A percentile compares a stretch with the other conserved stretches of the same genome.
Evolutionary conservation across 2,113 vertebrate genomes (phyloP).

Genomic region (Fregetta grallaria): DNA sequence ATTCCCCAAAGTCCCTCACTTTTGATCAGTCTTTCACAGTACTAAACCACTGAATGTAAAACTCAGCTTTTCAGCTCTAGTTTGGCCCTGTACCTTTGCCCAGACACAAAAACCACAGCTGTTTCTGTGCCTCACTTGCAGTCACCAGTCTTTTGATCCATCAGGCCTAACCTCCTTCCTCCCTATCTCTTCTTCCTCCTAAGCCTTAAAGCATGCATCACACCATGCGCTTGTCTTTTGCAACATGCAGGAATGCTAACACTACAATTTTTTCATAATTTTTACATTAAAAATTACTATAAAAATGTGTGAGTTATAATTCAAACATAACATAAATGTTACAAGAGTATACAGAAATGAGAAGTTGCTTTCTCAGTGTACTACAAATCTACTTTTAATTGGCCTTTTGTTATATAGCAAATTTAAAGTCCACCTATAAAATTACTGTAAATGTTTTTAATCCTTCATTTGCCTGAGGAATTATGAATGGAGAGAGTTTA

Average conservation of each 20-base stretch:
- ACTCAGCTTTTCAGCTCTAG: not conserved
- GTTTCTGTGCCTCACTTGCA: not conserved
- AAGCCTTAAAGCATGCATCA: not conserved
- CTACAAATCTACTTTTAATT: not conserved
- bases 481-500: not conserved
- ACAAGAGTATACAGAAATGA: not conserved
- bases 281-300: not conserved
- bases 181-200: not conserved
- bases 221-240: not conserved
- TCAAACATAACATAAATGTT: not conserved
- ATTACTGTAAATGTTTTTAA: not conserved
- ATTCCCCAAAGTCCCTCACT: fast-evolving
- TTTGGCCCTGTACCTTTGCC: not conserved
- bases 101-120: not conserved
- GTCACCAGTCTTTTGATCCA: not conserved
- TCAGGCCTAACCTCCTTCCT: not conserved
- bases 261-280: not conserved
- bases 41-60: not conserved
- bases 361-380: not conserved
- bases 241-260: not conserved
- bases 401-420: not conserved
- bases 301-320: not conserved
- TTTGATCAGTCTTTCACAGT: not conserved
- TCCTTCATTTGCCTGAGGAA: not conserved
- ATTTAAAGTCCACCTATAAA: not conserved